Percentiles rank a stretch among this genome's conserved stretches.
Conservation (phyloP, 2,113 vertebrate genomes). For the Triplophysa tibetana region DNA sequence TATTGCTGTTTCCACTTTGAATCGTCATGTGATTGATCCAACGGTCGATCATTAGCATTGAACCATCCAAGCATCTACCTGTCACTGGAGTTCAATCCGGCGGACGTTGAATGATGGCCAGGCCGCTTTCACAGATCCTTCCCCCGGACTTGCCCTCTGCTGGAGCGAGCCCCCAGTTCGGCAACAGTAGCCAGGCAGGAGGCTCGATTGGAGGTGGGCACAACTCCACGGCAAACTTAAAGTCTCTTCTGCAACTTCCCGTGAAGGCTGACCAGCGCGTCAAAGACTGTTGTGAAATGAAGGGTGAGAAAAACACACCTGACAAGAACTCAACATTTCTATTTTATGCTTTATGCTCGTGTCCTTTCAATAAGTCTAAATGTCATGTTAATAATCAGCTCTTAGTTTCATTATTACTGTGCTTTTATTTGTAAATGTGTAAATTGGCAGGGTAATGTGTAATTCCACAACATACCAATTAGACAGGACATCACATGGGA, state of each 20-base stretch:
- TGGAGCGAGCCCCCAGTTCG: slow-evolving; percentile 76
- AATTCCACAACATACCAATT: neutral
- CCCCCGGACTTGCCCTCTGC: slow-evolving; percentile 75
- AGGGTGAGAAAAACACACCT: slow-evolving; percentile 65
- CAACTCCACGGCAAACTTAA: slow-evolving; percentile 72
- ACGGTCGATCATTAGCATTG: slow-evolving; percentile 29
- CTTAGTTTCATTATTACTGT: neutral
- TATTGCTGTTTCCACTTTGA: slow-evolving; percentile 2
- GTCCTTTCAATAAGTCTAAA: neutral
- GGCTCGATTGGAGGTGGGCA: slow-evolving; percentile 69
- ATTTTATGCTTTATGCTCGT: neutral
- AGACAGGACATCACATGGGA: slow-evolving; percentile 29
- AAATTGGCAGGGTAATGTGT: slow-evolving; percentile 5
- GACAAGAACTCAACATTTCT: neutral
- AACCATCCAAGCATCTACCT: slow-evolving; percentile 30
- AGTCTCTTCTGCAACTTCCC: slow-evolving; percentile 76
- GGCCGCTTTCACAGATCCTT: slow-evolving; percentile 75
- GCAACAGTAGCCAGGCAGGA: slow-evolving; percentile 69
- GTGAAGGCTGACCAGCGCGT: slow-evolving; percentile 73
- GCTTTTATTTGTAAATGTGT: neutral
- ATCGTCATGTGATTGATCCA: slow-evolving; percentile 36
- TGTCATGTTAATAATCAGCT: neutral
- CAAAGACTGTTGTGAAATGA: slow-evolving; percentile 68
- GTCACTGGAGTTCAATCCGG: slow-evolving; percentile 46
- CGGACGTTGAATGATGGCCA: slow-evolving; percentile 72